Base-by-base conservation (phyloP, 2,888 invertebrate species). In the Himalopsyche tibetana region DNA sequence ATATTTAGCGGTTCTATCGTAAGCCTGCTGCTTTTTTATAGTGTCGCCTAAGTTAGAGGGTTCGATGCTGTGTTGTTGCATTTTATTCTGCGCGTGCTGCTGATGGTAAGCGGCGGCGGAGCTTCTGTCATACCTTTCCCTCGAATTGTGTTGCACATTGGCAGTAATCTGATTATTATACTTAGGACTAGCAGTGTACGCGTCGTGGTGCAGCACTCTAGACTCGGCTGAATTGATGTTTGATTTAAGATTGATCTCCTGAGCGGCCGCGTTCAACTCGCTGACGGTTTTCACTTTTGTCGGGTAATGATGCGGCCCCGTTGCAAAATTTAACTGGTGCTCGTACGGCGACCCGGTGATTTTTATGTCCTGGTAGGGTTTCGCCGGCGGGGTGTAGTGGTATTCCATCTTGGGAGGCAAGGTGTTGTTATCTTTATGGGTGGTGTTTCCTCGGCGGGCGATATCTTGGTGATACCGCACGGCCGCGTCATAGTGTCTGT, bases 201-300 rank as follows among this genome's bases (percentile, higher is more conserved):
- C 79, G 56, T 83, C 55, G 45, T 84, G 84, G 19, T 84, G 74
- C 40, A 69, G 74, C 69, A 85, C 80, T 63, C 84, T 82, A 19
- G 84, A 17, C 12, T 84, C 80, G 51, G 85, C 84, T n/a, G 83
- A 69, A 17, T 80, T 42, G 4, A 86, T 83, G 36, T 87, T 88
- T 3, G 88, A 87, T 85, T 88, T 88, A n/a, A 88, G 45, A 82
- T 88, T 88, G 19, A 88, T 87, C 40, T 88, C 88, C 82, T 87
- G 87, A 4, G 87, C 86, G 6, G 88, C 83, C 1, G 88, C 88
- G 56, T 88, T 88, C 15, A 88, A 80, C 79, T 88, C 88, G 63
- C 87, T 88, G 40, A 88, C 88, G n/a, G 87, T 88, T 84, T 88
- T 88, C 45, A 88, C 88, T 88, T 88, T 88, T 42, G 88, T 87